phyloP scores from a whole-genome alignment of 1,140 invertebrate genomes.

The Drosophila neocordata region DNA sequence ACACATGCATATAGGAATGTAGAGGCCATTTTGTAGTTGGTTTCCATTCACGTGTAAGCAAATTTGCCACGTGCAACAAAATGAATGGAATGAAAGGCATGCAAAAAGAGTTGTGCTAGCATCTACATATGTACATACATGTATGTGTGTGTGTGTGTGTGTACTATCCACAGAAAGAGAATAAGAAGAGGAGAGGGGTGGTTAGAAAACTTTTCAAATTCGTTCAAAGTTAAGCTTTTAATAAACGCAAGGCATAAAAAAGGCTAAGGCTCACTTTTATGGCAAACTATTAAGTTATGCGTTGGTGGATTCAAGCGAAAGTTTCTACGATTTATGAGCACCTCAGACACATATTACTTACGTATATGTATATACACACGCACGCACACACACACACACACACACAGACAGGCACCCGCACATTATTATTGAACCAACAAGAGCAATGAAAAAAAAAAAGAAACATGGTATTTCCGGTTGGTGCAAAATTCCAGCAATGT shows the following conservation, averaged over 20 bases:
- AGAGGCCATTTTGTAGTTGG: conserved; percentile 44
- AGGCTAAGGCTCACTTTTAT: conserved; percentile 26
- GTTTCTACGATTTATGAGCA: conserved; percentile 45
- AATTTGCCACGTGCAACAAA: conserved; percentile 50
- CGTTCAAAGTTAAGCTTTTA: conserved; percentile 48
- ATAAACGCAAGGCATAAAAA: conserved; percentile 33
- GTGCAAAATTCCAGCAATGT: conserved; percentile 65
- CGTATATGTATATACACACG: background rate
- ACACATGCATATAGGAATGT: background rate
- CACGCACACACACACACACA: background rate
- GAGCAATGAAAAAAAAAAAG: conserved; percentile 57
- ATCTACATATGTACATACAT: background rate
- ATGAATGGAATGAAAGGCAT: conserved; percentile 34
- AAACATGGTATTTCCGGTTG: conserved; percentile 67
- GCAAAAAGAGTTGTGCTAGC: background rate
- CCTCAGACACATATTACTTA: background rate
- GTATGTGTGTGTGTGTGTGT: background rate
- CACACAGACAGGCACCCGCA: conserved; percentile 5
- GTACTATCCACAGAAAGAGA: too few species aligned
- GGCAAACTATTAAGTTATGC: conserved; percentile 44
- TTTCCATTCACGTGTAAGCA: conserved; percentile 50
- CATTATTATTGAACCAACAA: conserved; percentile 64
- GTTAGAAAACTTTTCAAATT: conserved; percentile 43
- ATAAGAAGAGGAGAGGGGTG: too few species aligned
- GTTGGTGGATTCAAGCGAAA: conserved; percentile 45